A percentile compares a stretch with the other conserved stretches of the same genome.
Conservation (phyloP, 1,140 invertebrate species). For the Ceratina japonica region DNA sequence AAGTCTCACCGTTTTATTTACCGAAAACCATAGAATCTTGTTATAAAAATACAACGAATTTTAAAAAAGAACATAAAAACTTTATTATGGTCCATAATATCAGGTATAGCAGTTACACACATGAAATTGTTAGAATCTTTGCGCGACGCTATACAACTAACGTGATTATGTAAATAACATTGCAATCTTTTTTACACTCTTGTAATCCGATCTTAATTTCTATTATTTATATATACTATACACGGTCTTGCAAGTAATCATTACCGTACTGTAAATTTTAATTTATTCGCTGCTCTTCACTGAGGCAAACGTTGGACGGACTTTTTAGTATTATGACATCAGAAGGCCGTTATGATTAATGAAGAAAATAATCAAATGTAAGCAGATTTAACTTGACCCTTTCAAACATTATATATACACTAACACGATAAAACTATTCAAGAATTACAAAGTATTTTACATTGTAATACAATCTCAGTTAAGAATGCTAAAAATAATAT, state of each 20-base stretch:
- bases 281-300: neutral
- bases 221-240: neutral
- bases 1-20: neutral
- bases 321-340: slow-evolving; percentile 48
- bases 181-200: slow-evolving; percentile 13
- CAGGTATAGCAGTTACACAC: slow-evolving; percentile 62
- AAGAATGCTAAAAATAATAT: slow-evolving; percentile 3
- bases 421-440: slow-evolving; percentile 47
- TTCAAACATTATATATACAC: slow-evolving; percentile 60
- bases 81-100: slow-evolving; percentile 69
- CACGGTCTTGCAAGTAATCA: neutral
- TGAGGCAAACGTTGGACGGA: slow-evolving; percentile 60
- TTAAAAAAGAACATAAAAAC: slow-evolving; percentile 70
- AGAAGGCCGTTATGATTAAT: slow-evolving; percentile 10
- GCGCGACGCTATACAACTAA: slow-evolving; percentile 30
- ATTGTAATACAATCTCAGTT: slow-evolving; percentile 5
- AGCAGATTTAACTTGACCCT: slow-evolving; percentile 39
- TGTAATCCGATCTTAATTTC: neutral
- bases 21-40: too few species aligned
- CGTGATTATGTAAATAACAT: slow-evolving; percentile 38
- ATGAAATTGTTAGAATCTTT: slow-evolving; percentile 50
- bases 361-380: slow-evolving; percentile 32
- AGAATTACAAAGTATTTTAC: slow-evolving; percentile 30
- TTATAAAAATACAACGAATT: neutral
- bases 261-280: neutral